Base-by-base conservation (phyloP, 2,797 vertebrate genomes). In the Dromococcyx pavoninus region DNA sequence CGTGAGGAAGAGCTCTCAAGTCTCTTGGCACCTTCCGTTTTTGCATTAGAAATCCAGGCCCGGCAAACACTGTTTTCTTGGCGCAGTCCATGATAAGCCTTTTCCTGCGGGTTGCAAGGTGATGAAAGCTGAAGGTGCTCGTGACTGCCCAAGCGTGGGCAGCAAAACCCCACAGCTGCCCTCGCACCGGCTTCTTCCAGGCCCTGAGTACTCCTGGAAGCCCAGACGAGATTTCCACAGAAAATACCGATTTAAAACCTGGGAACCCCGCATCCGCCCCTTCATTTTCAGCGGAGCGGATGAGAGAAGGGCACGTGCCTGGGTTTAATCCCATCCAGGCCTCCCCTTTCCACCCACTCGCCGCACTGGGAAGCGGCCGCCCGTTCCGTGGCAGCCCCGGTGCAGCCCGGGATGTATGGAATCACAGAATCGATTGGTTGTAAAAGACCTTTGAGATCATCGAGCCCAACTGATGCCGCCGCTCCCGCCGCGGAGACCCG, bases 1-100 rank as follows among this genome's bases (percentile, higher is more conserved):
- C 0, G 5, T 2, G 1, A 53, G 8, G 18, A 39, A 61, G 4
- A 24, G 46, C 60, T 78, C 54, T 27, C 4, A 1, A 5, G 11
- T 60, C 46, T 30, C 17, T 28, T 1, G 14, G 57, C 46, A 33
- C 57, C 44, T 44, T 77, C 5, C 3, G 11, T 9, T 62, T 23
- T 33, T 8, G 50, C 80, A 14, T 14, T 8, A 16, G 65, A 65
- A 77, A 72, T 14, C 35, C 66, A 21, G 30, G 32, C 18, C 51
- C 5, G 0, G 71, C 3, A 6, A 18, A 24, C 60, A 17, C 32
- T 13, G 30, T 21, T 56, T 5, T 30, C 43, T 44, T 9, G 75
- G 50, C 33, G 15, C n/a, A 57, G 28, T 11, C 65, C 25, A 3
- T 0, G 37, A 25, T 33, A 25, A 28, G 69, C 57, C 43, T 43